phyloP scores from a whole-genome alignment of 1,140 invertebrate genomes.

The Spodoptera frugiperda region DNA sequence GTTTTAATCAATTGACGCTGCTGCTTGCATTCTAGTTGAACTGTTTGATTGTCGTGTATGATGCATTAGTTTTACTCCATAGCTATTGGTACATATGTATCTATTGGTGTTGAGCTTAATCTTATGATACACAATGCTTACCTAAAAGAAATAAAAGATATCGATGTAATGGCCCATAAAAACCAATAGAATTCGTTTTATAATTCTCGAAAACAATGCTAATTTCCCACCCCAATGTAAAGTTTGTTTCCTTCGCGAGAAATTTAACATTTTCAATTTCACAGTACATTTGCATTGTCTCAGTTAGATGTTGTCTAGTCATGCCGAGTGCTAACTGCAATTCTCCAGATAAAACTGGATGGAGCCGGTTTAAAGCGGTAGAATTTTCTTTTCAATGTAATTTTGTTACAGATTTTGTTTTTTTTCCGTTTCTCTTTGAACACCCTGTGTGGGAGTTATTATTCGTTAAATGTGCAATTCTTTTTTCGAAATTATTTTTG shows the following conservation, averaged over 20 bases:
- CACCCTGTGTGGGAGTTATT: background rate
- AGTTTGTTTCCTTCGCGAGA: constrained; percentile 12
- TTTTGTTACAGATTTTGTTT: constrained; percentile 9
- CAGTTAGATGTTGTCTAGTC: constrained; percentile 42
- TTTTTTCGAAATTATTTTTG: too few species aligned
- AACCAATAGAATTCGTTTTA: background rate
- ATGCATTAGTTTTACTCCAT: too few species aligned
- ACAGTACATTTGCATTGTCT: constrained; percentile 45
- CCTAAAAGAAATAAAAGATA: too few species aligned
- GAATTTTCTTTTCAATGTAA: constrained; percentile 30
- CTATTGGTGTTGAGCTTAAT: too few species aligned
- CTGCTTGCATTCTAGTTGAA: too few species aligned
- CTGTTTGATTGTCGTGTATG: too few species aligned
- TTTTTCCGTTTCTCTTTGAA: background rate
- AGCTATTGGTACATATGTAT: too few species aligned
- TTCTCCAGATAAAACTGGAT: constrained; percentile 34
- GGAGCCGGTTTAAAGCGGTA: constrained; percentile 19
- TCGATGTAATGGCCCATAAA: background rate
- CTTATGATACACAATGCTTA: too few species aligned
- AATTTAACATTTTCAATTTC: constrained; percentile 45
- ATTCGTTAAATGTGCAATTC: background rate
- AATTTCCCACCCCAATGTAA: constrained; percentile 14
- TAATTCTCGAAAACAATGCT: constrained; percentile 14
- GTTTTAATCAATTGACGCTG: too few species aligned
- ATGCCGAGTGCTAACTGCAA: constrained; percentile 34